Evolutionary conservation across 1,140 invertebrate species (phyloP), one percentile per base, ranked within the genome.

Genomic region (Dolichoris vasculosae): DNA sequence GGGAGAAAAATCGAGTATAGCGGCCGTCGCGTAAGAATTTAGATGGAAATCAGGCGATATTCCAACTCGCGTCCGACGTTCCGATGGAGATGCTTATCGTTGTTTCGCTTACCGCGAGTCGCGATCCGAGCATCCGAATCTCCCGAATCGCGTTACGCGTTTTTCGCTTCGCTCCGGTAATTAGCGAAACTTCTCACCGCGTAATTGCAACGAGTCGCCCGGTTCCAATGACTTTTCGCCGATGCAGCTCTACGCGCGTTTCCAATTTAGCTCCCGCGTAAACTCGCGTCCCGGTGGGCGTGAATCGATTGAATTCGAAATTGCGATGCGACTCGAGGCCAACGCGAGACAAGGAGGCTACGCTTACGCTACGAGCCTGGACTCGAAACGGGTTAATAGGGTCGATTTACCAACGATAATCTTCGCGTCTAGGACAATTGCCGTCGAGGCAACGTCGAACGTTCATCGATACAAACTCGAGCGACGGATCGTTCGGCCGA

Each of bases 291-390:
- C 35, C 17, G n/a, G 32, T 55, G 59, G 23, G 40, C 43, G 43
- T 15, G 75, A 77, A 69, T 84, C 83, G 83, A 84, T 84, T 73
- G 48, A 79, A 84, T 80, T 73, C 51, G 11, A 84, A 78, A 84
- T 84, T 79, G 73, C 43, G 38, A 23, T 8, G 2, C n/a, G 59
- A 46, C 9, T 30, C 71, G 30, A 43, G 69, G 26, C 11, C 15
- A 67, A 6, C 17, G 32, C 75, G 6, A 30, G n/a, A n/a, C n/a
- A n/a, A n/a, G n/a, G n/a, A n/a, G 6, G 55, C 15, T 32, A 32
- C 64, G 64, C 30, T 75, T 13, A 30, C 71, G 73, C 26, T 20
- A 20, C 40, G 71, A 75, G 38, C 7, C 17, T 46, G 75, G 17
- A 26, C 30, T 35, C 43, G 26, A 84, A 84, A 67, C 59, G 30